These are phyloP conservation scores for Drosophila busckii DNA, from an alignment of 1,140 invertebrate genomes.

Conservation along the genomic window DNA sequence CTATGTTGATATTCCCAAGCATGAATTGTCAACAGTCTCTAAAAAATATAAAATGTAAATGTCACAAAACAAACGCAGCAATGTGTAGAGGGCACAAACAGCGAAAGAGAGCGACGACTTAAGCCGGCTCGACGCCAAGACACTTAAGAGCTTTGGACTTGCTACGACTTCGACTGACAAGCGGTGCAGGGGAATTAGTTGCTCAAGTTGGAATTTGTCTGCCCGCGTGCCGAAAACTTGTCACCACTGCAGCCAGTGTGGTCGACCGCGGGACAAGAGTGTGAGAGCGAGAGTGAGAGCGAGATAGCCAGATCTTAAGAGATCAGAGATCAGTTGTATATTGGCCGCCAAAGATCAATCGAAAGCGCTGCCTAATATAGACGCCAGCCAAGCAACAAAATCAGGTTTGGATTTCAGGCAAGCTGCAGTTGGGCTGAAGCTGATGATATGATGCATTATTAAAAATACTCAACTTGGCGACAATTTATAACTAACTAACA, in stretches of 20 bases:
- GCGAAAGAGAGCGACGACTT: slow-evolving; percentile 39
- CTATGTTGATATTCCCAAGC: slow-evolving; percentile 64
- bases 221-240: slow-evolving; percentile 78
- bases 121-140: slow-evolving; percentile 71
- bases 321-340: neutral
- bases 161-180: slow-evolving; percentile 42
- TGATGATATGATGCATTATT: too few relatives aligned
- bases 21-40: slow-evolving; percentile 50
- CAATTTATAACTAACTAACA: slow-evolving; percentile 45
- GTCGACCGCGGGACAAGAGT: slow-evolving; percentile 10
- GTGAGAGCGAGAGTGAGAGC: neutral
- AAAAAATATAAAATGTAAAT: slow-evolving; percentile 58
- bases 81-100: slow-evolving; percentile 1
- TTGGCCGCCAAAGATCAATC: slow-evolving; percentile 67
- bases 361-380: slow-evolving; percentile 49
- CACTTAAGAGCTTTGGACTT: slow-evolving; percentile 73
- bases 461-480: too few relatives aligned
- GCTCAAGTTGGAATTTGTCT: slow-evolving; percentile 64
- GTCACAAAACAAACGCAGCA: slow-evolving; percentile 24
- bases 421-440: too few relatives aligned
- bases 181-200: slow-evolving; percentile 10
- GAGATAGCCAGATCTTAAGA: neutral
- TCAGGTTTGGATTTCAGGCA: too few relatives aligned
- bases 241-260: slow-evolving; percentile 48
- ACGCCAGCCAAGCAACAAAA: slow-evolving; percentile 46